Evolutionary conservation across 2,797 vertebrate genomes (phyloP).

Genomic region (Lophius americanus): DNA sequence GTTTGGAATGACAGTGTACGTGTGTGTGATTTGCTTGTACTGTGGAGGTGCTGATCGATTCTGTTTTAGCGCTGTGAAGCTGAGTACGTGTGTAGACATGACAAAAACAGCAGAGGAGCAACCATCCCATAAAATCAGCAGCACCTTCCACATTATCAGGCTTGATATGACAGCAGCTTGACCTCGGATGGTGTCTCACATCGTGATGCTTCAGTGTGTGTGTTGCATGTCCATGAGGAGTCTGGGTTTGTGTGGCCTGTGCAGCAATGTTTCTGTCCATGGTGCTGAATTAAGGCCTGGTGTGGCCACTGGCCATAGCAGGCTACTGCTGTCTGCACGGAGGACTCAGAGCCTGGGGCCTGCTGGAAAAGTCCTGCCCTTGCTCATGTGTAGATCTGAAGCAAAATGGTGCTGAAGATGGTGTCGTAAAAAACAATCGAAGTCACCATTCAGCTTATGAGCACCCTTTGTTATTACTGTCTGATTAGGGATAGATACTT

Average conservation of each 20-base stretch:
- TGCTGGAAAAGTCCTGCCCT: conserved; percentile 25
- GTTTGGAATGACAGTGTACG: conserved; percentile 37
- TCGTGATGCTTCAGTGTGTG: conserved; percentile 32
- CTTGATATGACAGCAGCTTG: conserved; percentile 17
- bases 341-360: conserved; percentile 34
- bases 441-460: conserved; percentile 18
- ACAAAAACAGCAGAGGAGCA: conserved; percentile 44
- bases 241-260: conserved; percentile 60
- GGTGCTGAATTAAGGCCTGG: conserved; percentile 77
- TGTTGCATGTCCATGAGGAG: conserved; percentile 28
- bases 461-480: conserved; percentile 2
- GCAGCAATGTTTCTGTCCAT: conserved; percentile 78
- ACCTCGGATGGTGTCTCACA: conserved; percentile 23
- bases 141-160: conserved; percentile 9
- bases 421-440: conserved; percentile 42
- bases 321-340: conserved; percentile 44
- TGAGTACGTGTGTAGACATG: conserved; percentile 65
- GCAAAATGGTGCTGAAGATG: conserved; percentile 42
- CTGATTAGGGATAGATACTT: not conserved
- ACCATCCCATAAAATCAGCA: conserved; percentile 28
- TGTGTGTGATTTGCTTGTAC: conserved; percentile 60
- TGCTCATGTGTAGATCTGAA: conserved; percentile 12
- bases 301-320: conserved; percentile 68
- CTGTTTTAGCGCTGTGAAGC: conserved; percentile 57
- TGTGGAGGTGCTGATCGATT: conserved; percentile 68